phyloP scores from a whole-genome alignment of 1,140 invertebrate species.

The Leptonema lineaticorne region DNA sequence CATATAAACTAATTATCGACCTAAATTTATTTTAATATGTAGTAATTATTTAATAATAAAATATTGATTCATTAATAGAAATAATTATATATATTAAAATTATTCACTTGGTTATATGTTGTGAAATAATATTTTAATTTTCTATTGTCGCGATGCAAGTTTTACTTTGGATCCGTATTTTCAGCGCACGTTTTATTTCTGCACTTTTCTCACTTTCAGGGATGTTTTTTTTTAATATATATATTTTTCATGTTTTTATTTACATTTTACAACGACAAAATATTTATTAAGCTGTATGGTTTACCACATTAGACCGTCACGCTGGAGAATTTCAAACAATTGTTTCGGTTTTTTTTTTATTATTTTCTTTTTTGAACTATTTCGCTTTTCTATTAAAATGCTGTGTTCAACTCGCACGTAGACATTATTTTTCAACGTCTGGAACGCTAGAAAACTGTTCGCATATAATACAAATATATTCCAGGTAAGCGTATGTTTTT shows the following conservation, averaged over 20 bases:
- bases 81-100: too few species aligned
- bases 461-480: background rate
- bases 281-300: conserved; percentile 26
- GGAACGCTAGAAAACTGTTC: background rate
- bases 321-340: conserved; percentile 5
- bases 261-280: conserved; percentile 25
- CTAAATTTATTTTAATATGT: too few species aligned
- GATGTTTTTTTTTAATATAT: background rate
- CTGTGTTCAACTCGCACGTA: too few species aligned
- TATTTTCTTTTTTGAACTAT: background rate
- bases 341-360: background rate
- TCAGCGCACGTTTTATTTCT: conserved; percentile 7
- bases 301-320: conserved; percentile 17
- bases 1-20: too few species aligned
- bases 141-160: too few species aligned
- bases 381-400: too few species aligned
- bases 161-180: too few species aligned
- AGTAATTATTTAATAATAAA: too few species aligned
- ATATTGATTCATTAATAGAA: too few species aligned
- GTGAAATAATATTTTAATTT: too few species aligned
- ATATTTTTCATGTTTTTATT: too few species aligned
- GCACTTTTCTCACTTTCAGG: background rate
- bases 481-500: background rate
- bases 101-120: too few species aligned
- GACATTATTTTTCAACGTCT: background rate